Base-by-base conservation (phyloP, 1,140 invertebrate genomes). In the Hyposmocoma kahamanoa region DNA sequence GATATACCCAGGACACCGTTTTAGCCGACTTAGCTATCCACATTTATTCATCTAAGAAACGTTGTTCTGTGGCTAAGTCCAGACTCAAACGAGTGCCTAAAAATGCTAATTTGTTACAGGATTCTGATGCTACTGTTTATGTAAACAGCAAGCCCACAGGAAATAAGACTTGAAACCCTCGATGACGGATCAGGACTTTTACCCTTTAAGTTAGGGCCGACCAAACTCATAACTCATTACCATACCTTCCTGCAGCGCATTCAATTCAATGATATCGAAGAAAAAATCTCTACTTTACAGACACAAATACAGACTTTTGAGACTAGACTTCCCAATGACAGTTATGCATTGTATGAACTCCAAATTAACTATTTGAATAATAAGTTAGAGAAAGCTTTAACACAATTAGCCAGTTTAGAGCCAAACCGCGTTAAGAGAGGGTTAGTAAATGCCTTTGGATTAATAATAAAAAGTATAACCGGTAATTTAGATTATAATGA, bases 1-100 rank as follows among this genome's bases (percentile, higher is more conserved):
- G n/a, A n/a, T 36, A 36, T 13, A 36, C 32, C 9, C 32, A 36
- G 9, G 32, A 36, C 15, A 36, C 9, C 4, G 32, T 36, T 13
- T 5, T 17, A 5, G 9, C 32, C 10, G 15, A 36, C 15, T 13
- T 36, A 13, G 6, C 32, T 13, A 36, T 36, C 15, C 32, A 36
- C 15, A 36, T 36, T n/a, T 36, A 36, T 13, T 9, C 32, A 36
- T 36, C 32, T 36, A 36, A 36, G 15, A 36, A 36, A 36, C 32
- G 32, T 13, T 6, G 32, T n/a, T 5, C 9, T 5, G n/a, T 36
- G 4, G 32, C 32, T n/a, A 36, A 36, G 15, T n/a, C 10, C 32
- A 4, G 15, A 17, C 9, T 10, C 5, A 36, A 36, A 13, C 6
- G 10, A 13, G 15, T 36, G 15, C 32, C 32, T 36, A 36, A n/a